phyloP scores from a whole-genome alignment of 2,113 vertebrate species.

The Hippocampus mohnikei region DNA sequence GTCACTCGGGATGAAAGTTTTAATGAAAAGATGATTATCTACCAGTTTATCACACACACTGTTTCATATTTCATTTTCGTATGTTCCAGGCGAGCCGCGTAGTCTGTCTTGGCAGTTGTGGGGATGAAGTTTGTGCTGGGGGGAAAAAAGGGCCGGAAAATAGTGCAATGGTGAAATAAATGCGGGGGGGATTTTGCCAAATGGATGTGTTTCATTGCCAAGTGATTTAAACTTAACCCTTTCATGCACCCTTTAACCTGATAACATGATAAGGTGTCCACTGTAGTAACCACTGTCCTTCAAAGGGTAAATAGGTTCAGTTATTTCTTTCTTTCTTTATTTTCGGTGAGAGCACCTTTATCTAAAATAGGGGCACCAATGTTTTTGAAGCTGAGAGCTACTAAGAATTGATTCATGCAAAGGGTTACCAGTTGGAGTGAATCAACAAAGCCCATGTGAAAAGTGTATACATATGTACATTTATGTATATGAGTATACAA shows the following conservation, averaged over 20 bases:
- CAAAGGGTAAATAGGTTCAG: background rate
- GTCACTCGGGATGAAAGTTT: conserved; percentile 68
- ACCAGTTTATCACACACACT: conserved; percentile 62
- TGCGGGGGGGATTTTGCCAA: background rate
- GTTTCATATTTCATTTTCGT: conserved; percentile 65
- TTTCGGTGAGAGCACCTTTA: too few species aligned
- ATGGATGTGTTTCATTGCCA: background rate
- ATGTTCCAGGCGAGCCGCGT: conserved; percentile 21
- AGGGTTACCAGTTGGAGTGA: too few species aligned
- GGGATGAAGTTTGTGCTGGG: conserved; percentile 13
- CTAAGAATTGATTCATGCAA: too few species aligned
- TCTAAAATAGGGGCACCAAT: too few species aligned
- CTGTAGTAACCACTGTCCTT: background rate
- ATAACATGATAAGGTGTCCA: too few species aligned
- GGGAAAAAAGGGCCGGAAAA: background rate
- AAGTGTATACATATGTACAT: too few species aligned
- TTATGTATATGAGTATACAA: too few species aligned
- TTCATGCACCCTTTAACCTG: too few species aligned
- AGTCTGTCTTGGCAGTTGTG: conserved; percentile 41
- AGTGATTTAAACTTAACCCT: background rate
- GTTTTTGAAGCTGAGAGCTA: too few species aligned
- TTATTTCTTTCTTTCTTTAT: background rate
- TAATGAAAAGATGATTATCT: conserved; percentile 77
- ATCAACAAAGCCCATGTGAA: too few species aligned
- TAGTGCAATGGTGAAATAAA: background rate